Conservation (phyloP, 2,888 invertebrate genomes). For the Oscheius sp. region DNA sequence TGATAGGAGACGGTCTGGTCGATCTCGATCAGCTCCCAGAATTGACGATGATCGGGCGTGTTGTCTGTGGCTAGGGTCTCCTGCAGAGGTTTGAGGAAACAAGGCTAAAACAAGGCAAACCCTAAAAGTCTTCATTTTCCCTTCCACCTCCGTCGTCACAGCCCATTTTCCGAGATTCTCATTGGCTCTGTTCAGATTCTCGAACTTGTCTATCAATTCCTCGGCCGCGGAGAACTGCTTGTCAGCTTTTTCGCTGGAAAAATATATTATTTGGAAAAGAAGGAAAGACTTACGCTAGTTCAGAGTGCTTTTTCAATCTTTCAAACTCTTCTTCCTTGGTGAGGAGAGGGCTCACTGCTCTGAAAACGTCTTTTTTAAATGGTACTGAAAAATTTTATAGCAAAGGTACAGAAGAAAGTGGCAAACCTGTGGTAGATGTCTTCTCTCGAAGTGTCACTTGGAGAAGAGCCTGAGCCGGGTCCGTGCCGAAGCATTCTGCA, state of each 20-base stretch:
- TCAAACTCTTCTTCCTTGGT: neutral
- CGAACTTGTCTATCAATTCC: constrained; percentile 20
- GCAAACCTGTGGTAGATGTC: neutral
- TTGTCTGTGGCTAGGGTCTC: neutral
- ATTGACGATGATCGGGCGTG: neutral
- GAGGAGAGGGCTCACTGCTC: constrained; percentile 13
- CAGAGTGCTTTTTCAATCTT: neutral
- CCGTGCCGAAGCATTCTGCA: too few species aligned
- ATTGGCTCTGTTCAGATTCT: neutral
- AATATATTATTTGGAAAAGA: neutral
- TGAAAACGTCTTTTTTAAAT: neutral
- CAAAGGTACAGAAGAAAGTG: neutral
- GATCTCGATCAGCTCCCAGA: constrained; percentile 15
- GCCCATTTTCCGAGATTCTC: constrained; percentile 17
- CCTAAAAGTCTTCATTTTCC: constrained; percentile 20
- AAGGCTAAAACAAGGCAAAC: neutral
- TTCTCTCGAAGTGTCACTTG: neutral
- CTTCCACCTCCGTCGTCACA: constrained; percentile 21
- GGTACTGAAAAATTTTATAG: neutral
- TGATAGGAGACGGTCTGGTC: constrained; percentile 14
- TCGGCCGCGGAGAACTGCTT: neutral
- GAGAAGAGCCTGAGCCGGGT: neutral
- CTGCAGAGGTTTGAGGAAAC: neutral
- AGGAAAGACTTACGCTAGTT: neutral
- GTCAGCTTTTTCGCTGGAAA: constrained; percentile 8